Conservation (phyloP, 2,797 vertebrate species). For the Gallinago stenura region DNA sequence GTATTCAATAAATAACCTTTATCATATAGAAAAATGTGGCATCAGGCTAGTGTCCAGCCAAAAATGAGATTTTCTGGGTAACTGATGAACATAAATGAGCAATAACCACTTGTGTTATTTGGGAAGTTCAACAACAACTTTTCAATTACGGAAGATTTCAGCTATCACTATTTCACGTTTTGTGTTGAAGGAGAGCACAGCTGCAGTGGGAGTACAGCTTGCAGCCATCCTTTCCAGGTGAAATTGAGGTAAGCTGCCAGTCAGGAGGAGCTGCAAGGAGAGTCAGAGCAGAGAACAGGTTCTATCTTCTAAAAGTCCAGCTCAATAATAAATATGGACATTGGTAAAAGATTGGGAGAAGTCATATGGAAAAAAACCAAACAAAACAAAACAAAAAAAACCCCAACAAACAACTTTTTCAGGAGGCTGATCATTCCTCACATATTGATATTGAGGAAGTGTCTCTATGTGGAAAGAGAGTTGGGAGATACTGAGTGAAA, state of each 20-base stretch:
- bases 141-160: background rate
- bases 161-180: background rate
- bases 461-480: background rate
- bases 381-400: background rate
- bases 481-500: background rate
- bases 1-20: background rate
- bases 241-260: background rate
- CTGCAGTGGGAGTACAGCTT: background rate
- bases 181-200: background rate
- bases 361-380: background rate
- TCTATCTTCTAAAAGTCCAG: background rate
- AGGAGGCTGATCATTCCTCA: background rate
- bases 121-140: background rate
- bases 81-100: background rate
- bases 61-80: background rate
- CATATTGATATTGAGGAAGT: background rate
- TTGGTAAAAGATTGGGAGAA: background rate
- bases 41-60: accelerated
- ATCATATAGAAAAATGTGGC: background rate
- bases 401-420: accelerated
- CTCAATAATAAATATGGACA: background rate
- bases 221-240: background rate
- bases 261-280: background rate
- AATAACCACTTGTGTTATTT: background rate
- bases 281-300: background rate